phyloP scores from a whole-genome alignment of 2,113 vertebrate genomes.

The Ariopsis seemanni region DNA sequence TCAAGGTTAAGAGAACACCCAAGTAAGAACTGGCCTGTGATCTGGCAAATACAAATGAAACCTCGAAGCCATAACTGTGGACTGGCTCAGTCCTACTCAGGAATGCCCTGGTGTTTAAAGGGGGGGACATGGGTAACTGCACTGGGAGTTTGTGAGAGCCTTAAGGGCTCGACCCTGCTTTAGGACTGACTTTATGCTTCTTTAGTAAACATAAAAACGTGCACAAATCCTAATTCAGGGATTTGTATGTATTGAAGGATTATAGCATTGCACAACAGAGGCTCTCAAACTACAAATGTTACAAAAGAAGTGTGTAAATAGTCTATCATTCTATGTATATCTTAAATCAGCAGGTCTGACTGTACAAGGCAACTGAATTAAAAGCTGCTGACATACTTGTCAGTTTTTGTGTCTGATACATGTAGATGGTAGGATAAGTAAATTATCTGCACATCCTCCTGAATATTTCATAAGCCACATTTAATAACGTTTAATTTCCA shows the following conservation, averaged over 20 bases:
- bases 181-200: conserved; percentile 2
- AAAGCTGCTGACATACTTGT: conserved; percentile 22
- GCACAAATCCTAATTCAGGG: not conserved
- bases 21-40: conserved; percentile 38
- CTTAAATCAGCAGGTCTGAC: conserved; percentile 58
- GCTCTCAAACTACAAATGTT: not conserved
- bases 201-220: conserved; percentile 6
- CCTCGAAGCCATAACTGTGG: conserved; percentile 39
- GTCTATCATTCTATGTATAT: not conserved
- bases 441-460: conserved; percentile 38
- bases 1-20: conserved; percentile 6
- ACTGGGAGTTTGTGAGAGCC: conserved; percentile 44
- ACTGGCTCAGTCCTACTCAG: conserved; percentile 33
- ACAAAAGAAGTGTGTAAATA: conserved; percentile 12
- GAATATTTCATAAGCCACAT: conserved; percentile 11
- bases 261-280: conserved; percentile 7
- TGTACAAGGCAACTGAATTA: conserved; percentile 49
- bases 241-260: not conserved
- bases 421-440: conserved; percentile 24
- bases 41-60: conserved; percentile 22
- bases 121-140: not conserved
- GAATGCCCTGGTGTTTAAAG: conserved; percentile 27
- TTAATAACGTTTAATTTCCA: not conserved
- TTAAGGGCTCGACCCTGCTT: not conserved
- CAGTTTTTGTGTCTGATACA: conserved; percentile 27